phyloP scores from a whole-genome alignment of 2,113 vertebrate species.

The Taurulus bubalis region DNA sequence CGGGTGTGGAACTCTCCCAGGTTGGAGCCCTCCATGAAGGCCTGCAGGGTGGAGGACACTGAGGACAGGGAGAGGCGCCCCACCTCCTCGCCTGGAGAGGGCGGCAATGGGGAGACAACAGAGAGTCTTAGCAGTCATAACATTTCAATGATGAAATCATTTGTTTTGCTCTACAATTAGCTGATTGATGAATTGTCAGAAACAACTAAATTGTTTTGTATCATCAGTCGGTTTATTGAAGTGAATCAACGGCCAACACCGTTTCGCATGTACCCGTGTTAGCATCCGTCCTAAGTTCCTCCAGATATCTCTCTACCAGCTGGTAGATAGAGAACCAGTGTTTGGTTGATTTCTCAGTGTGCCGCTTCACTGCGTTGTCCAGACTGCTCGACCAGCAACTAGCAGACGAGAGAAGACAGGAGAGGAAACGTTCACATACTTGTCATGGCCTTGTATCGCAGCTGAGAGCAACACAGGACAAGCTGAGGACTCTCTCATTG shows the following conservation, averaged over 20 bases:
- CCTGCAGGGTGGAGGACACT: constrained; percentile 88
- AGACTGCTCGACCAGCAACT: constrained; percentile 97
- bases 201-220: not conserved
- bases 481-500: not conserved
- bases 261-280: constrained; percentile 76
- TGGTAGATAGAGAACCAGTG: constrained; percentile 99
- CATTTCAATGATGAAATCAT: not conserved
- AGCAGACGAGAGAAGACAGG: constrained; percentile 5
- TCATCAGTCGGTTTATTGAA: not conserved
- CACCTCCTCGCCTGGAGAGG: constrained; percentile 51
- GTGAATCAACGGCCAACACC: not conserved
- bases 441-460: not conserved
- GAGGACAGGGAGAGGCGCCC: constrained; percentile 80
- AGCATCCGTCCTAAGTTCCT: constrained; percentile 81
- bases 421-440: not conserved
- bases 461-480: no score
- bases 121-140: not conserved
- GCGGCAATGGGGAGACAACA: not conserved
- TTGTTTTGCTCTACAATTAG: not conserved
- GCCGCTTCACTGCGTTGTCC: constrained; percentile 90
- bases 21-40: constrained; percentile 93
- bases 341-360: constrained; percentile 89
- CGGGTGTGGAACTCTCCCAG: constrained; percentile 91
- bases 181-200: not conserved
- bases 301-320: constrained; percentile 90